Evolutionary conservation across 2,113 vertebrate species (phyloP).

Genomic region (Erinaceus europaeus): DNA sequence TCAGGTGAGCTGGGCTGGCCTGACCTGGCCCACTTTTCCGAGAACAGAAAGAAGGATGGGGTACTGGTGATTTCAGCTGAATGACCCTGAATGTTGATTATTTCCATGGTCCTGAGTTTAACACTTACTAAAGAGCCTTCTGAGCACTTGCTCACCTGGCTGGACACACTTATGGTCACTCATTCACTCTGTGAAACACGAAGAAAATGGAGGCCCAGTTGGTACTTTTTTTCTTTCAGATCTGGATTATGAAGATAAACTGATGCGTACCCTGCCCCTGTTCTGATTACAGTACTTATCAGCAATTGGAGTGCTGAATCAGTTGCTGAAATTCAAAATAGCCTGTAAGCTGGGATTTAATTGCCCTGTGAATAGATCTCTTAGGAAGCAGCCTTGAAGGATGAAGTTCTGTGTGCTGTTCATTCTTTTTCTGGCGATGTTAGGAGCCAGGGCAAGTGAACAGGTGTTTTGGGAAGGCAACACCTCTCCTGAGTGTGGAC

Average conservation of each 20-base stretch:
- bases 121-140: no score
- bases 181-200: not conserved
- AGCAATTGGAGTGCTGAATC: constrained; percentile 25
- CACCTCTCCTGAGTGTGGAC: not conserved
- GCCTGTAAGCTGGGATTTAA: not conserved
- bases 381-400: not conserved
- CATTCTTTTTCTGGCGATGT: not conserved
- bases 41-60: not conserved
- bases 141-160: not conserved
- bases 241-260: not conserved
- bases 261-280: constrained; percentile 8
- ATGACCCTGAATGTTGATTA: not conserved
- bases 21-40: not conserved
- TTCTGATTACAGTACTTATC: constrained; percentile 49
- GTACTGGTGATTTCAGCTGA: not conserved
- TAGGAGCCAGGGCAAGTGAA: not conserved
- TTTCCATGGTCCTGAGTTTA: no score
- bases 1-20: not conserved
- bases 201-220: not conserved
- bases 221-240: not conserved
- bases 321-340: constrained; percentile 55
- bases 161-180: not conserved
- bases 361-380: not conserved
- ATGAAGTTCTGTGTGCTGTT: not conserved
- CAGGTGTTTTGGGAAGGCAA: not conserved